phyloP scores from a whole-genome alignment of 1,140 invertebrate genomes.

The Hycleus phaleratus region DNA sequence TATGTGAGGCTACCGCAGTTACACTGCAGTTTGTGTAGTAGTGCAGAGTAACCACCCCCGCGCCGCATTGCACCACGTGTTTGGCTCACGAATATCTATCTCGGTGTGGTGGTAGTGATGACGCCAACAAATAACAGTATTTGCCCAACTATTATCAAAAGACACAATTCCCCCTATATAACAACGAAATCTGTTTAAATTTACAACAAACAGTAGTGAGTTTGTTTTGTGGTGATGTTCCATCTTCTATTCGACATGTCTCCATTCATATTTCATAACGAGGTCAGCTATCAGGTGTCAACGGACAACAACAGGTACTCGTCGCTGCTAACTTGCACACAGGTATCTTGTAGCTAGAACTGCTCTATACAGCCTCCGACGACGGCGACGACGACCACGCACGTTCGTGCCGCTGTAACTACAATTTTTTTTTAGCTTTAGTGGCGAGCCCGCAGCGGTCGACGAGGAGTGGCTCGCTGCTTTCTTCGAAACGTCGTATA shows the following conservation, averaged over 20 bases:
- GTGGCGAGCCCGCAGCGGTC: background rate
- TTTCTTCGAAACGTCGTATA: constrained; percentile 3
- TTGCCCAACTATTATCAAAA: background rate
- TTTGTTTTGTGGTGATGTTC: constrained; percentile 1
- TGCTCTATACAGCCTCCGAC: constrained; percentile 3
- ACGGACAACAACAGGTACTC: constrained; percentile 16
- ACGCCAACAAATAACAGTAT: background rate
- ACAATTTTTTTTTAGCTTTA: constrained; percentile 5
- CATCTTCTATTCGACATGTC: constrained; percentile 26
- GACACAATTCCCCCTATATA: background rate
- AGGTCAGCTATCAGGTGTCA: constrained; percentile 32
- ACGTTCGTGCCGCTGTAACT: constrained; percentile 7
- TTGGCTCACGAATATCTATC: background rate
- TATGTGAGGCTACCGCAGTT: background rate
- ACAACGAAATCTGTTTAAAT: background rate
- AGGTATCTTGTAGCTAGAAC: constrained; percentile 5
- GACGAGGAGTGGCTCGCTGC: constrained; percentile 9
- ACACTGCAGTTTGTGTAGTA: constrained; percentile 19
- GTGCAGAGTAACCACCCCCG: constrained; percentile 21
- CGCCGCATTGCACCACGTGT: constrained; percentile 29
- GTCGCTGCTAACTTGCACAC: constrained; percentile 3
- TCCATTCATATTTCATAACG: constrained; percentile 34
- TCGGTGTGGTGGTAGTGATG: no score
- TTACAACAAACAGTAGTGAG: constrained; percentile 1
- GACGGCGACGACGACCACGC: background rate